Evolutionary conservation across 2,113 vertebrate genomes (phyloP).

Genomic region (Oncorhynchus masou): DNA sequence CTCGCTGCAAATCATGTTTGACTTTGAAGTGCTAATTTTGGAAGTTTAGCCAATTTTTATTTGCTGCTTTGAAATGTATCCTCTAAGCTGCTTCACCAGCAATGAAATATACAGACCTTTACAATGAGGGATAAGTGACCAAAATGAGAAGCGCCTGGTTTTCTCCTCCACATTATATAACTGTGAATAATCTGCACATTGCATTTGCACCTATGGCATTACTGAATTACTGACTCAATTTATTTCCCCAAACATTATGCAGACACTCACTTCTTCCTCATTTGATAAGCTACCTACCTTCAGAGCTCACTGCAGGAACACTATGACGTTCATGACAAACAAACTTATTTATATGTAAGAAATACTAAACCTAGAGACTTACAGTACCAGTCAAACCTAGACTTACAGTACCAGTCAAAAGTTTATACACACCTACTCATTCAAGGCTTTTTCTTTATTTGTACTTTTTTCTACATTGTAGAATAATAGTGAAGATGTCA

Average conservation of each 20-base stretch:
- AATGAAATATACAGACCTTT: constrained; percentile 79
- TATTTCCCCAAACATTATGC: constrained; percentile 72
- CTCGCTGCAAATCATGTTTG: constrained; percentile 80
- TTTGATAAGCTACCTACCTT: constrained; percentile 48
- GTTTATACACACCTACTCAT: too few species aligned
- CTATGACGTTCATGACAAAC: constrained; percentile 42
- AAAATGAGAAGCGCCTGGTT: constrained; percentile 78
- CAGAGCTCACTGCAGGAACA: constrained; percentile 61
- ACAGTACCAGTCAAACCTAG: too few species aligned
- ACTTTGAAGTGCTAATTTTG: constrained; percentile 87
- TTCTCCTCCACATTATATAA: constrained; percentile 78
- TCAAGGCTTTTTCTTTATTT: too few species aligned
- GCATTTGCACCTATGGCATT: constrained; percentile 68
- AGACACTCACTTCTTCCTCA: constrained; percentile 65
- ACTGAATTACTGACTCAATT: constrained; percentile 62
- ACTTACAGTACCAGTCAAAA: too few species aligned
- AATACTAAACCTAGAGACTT: neutral
- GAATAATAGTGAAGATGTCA: too few species aligned
- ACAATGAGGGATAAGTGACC: constrained; percentile 82
- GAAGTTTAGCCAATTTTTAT: constrained; percentile 86
- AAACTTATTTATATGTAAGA: constrained; percentile 12
- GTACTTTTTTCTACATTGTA: too few species aligned
- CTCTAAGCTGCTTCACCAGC: constrained; percentile 79
- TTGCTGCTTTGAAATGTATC: constrained; percentile 85
- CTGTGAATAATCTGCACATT: constrained; percentile 76